phyloP scores from a whole-genome alignment of 2,797 vertebrate genomes.

The Kryptopterus vitreolus region DNA sequence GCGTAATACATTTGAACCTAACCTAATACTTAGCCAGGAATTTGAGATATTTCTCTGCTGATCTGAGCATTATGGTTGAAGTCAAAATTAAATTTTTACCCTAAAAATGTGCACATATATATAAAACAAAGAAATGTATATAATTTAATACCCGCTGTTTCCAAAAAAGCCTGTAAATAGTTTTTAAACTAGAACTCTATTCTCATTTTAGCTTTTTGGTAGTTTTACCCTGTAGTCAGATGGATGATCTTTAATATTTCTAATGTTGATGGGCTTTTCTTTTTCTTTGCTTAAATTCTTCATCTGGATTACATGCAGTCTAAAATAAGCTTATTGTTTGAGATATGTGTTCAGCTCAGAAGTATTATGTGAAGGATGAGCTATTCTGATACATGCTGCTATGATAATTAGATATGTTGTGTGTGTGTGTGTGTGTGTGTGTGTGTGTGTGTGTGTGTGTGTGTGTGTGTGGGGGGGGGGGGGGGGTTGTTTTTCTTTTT shows the following conservation, averaged over 20 bases:
- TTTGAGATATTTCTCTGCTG: conserved; percentile 3
- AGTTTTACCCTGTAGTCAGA: background rate
- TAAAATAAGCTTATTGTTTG: background rate
- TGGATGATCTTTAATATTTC: background rate
- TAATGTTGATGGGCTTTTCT: background rate
- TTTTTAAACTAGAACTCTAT: no score
- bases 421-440: no score
- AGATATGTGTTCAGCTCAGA: no score
- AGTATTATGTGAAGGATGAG: background rate
- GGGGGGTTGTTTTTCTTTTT: background rate
- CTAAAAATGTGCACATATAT: background rate
- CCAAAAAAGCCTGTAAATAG: no score
- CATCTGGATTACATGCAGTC: background rate
- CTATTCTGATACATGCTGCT: background rate
- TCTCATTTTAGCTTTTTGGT: background rate
- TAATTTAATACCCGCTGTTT: no score
- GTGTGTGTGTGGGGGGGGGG: no score
- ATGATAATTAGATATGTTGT: background rate
- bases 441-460: no score
- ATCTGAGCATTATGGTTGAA: conserved; percentile 45
- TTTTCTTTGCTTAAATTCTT: background rate
- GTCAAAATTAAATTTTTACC: conserved; percentile 51
- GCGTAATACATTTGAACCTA: background rate
- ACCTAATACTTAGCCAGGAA: background rate
- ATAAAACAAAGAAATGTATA: no score